Conservation (phyloP, 2,888 invertebrate species). For the Cephus pulcher region DNA sequence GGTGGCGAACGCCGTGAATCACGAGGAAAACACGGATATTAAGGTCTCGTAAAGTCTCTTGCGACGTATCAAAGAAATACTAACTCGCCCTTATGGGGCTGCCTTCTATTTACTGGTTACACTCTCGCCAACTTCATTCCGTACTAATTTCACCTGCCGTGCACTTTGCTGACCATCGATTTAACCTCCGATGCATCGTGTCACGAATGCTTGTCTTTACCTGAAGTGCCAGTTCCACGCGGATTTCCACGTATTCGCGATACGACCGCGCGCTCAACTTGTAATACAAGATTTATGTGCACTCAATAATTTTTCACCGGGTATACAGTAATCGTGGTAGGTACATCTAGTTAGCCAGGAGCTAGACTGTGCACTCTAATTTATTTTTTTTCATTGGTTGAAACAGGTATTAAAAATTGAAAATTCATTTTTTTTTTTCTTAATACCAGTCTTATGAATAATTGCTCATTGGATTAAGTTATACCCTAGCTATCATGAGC, state of each 20-base stretch:
- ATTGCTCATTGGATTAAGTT: too few species aligned
- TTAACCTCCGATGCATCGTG: background rate
- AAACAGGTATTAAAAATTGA: too few species aligned
- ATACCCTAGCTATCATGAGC: too few species aligned
- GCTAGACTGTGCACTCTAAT: rapidly evolving
- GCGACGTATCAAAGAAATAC: slow-evolving; percentile 54
- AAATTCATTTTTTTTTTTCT: too few species aligned
- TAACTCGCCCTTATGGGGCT: slow-evolving; percentile 3
- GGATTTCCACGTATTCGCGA: too few species aligned
- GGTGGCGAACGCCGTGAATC: slow-evolving; percentile 36
- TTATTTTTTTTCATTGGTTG: too few species aligned
- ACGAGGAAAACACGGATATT: slow-evolving; percentile 56
- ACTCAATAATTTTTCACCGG: too few species aligned
- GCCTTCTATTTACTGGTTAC: slow-evolving; percentile 33
- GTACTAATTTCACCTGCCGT: slow-evolving; percentile 37
- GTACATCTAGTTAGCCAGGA: too few species aligned
- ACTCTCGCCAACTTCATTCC: slow-evolving; percentile 34
- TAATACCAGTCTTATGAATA: too few species aligned
- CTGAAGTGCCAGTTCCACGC: background rate
- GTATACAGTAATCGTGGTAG: too few species aligned
- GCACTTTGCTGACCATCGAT: background rate
- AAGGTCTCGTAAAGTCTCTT: slow-evolving; percentile 55
- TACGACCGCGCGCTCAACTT: too few species aligned
- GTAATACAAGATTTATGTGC: too few species aligned
- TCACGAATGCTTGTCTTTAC: background rate